Percentiles rank a stretch among this genome's conserved stretches.
Evolutionary conservation across 2,888 invertebrate species (phyloP).

Genomic region (Dysmachus trigonus): DNA sequence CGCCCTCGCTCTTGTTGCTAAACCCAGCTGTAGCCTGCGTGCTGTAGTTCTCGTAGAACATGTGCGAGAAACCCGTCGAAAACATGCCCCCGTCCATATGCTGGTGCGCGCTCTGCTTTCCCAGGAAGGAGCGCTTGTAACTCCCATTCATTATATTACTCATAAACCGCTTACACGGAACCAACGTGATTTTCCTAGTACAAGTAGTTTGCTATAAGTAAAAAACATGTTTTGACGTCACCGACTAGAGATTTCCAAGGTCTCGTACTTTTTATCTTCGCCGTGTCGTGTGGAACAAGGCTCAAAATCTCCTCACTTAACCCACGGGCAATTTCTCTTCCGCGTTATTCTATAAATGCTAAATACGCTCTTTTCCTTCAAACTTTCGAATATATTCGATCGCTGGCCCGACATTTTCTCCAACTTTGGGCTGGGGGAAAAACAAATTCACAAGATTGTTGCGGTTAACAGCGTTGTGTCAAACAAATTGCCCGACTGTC

Average conservation of each 20-base stretch:
- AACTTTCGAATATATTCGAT: background rate
- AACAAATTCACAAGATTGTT: background rate
- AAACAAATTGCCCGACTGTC: background rate
- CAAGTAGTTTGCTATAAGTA: background rate
- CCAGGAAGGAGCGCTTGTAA: background rate
- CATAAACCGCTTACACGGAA: background rate
- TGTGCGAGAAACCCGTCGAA: background rate
- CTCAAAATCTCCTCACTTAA: background rate
- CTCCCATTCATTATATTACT: constrained; percentile 10
- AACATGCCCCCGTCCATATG: background rate
- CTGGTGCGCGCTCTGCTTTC: background rate
- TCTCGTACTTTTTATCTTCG: background rate
- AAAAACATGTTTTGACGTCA: constrained; percentile 37
- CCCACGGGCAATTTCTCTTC: background rate
- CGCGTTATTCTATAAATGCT: constrained; percentile 20
- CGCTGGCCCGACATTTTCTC: background rate
- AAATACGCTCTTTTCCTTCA: background rate
- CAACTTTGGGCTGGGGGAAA: background rate
- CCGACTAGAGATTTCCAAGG: constrained; percentile 22
- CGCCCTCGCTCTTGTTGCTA: background rate
- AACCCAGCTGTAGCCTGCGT: background rate
- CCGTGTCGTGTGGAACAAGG: background rate
- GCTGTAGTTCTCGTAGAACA: background rate
- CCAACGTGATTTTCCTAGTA: background rate
- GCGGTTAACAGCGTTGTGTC: background rate